Conservation (phyloP, 2,113 vertebrate species). For the Oenanthe melanoleuca region DNA sequence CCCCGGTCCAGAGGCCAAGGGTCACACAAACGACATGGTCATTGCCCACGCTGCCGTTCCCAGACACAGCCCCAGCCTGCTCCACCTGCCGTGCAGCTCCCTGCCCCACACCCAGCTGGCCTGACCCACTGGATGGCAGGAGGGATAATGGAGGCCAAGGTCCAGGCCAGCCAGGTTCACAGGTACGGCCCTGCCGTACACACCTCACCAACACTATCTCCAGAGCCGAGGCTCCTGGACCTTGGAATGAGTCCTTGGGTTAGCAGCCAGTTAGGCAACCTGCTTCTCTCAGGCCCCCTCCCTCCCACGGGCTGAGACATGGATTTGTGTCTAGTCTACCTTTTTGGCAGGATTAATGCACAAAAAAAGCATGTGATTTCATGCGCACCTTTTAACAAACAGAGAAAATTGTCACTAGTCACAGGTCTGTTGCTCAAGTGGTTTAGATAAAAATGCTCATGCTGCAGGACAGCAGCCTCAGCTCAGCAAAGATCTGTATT, state of each 20-base stretch:
- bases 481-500: background rate
- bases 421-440: background rate
- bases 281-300: background rate
- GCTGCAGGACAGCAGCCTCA: background rate
- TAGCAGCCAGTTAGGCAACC: background rate
- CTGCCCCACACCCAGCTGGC: background rate
- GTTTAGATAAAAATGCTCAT: background rate
- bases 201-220: background rate
- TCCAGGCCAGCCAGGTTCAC: background rate
- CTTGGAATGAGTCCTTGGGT: background rate
- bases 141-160: conserved; percentile 1
- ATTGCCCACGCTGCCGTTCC: background rate
- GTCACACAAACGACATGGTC: background rate
- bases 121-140: background rate
- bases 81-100: background rate
- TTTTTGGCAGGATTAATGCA: background rate
- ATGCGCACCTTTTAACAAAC: background rate
- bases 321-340: background rate
- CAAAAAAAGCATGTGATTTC: background rate
- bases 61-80: rapidly evolving
- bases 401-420: background rate
- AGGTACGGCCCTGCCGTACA: background rate
- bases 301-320: background rate
- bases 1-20: background rate
- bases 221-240: background rate